phyloP scores from a whole-genome alignment of 2,888 invertebrate genomes.

The Calameuta pallipes region DNA sequence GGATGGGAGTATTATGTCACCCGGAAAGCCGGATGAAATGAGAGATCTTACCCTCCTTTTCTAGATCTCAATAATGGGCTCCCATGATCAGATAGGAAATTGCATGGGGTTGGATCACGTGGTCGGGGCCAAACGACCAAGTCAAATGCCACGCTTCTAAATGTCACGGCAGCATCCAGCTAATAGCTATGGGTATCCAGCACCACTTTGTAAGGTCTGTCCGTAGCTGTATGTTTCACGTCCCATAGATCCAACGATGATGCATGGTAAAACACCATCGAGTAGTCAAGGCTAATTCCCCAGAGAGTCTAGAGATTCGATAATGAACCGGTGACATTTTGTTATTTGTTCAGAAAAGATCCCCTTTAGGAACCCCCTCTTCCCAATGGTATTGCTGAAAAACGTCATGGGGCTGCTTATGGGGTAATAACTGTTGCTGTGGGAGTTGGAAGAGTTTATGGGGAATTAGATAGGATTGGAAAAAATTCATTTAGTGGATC shows the following conservation, averaged over 20 bases:
- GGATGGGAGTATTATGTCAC: conserved; percentile 47
- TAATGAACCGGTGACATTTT: conserved; percentile 2
- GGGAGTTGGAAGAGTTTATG: not conserved
- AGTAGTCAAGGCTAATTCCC: not conserved
- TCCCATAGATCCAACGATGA: not conserved
- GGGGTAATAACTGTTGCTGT: not conserved
- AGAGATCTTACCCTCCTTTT: conserved; percentile 42
- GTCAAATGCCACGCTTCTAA: conserved; percentile 58
- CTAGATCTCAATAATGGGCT: conserved; percentile 41
- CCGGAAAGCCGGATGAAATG: conserved; percentile 50
- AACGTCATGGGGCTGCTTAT: not conserved
- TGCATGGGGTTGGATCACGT: conserved; percentile 48
- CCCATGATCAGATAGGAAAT: conserved; percentile 53
- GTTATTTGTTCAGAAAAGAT: not conserved
- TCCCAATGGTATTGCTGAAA: not conserved
- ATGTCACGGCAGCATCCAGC: conserved; percentile 59
- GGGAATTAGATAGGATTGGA: not conserved
- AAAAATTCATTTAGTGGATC: not conserved
- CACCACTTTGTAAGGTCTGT: not conserved
- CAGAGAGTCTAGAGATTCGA: not conserved
- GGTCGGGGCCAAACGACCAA: conserved; percentile 32
- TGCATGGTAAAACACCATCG: not conserved
- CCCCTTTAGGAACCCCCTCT: not conserved
- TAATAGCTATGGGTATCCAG: conserved; percentile 32
- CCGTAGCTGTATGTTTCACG: not conserved